phyloP scores from a whole-genome alignment of 2,113 vertebrate genomes.

The Lipophrys pholis region DNA sequence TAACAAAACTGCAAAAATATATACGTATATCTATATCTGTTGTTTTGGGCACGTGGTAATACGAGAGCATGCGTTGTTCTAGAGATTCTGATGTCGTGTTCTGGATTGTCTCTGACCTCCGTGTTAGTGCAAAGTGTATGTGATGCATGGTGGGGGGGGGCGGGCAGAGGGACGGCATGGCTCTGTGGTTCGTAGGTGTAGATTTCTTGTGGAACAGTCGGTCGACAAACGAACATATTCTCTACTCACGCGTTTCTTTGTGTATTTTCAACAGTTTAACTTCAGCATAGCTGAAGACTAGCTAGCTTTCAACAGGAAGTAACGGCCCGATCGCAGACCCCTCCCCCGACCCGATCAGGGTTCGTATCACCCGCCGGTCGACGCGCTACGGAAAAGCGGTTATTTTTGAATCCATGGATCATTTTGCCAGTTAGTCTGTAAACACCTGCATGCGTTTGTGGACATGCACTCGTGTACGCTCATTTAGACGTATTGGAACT shows the following conservation, averaged over 20 bases:
- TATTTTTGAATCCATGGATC: slow-evolving; percentile 18
- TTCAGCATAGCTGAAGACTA: slow-evolving; percentile 32
- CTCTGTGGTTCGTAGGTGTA: slow-evolving; percentile 68
- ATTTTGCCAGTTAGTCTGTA: slow-evolving; percentile 71
- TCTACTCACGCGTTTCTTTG: slow-evolving; percentile 43
- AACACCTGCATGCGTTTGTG: slow-evolving; percentile 83
- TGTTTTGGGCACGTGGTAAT: slow-evolving; percentile 69
- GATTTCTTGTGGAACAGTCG: slow-evolving; percentile 61
- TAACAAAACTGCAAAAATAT: slow-evolving; percentile 71
- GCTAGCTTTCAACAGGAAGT: slow-evolving; percentile 38
- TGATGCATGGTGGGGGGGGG: slow-evolving; percentile 77
- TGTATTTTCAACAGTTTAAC: slow-evolving; percentile 47
- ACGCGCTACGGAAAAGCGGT: slow-evolving; percentile 28
- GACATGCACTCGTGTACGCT: slow-evolving; percentile 73
- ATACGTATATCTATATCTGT: slow-evolving; percentile 34
- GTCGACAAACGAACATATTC: slow-evolving; percentile 57
- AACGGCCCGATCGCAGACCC: slow-evolving; percentile 39
- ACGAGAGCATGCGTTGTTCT: slow-evolving; percentile 81
- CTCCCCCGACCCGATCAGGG: background rate
- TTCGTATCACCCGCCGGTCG: slow-evolving; percentile 47
- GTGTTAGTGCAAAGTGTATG: slow-evolving; percentile 76
- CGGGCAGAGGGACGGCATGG: slow-evolving; percentile 59
- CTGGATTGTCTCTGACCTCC: slow-evolving; percentile 76
- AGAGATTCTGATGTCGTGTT: slow-evolving; percentile 77
- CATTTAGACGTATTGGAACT: slow-evolving; percentile 69